A percentile compares a stretch with the other conserved stretches of the same genome.
phyloP scores from a whole-genome alignment of 1,140 invertebrate genomes.

The Drosophila malerkotliana region DNA sequence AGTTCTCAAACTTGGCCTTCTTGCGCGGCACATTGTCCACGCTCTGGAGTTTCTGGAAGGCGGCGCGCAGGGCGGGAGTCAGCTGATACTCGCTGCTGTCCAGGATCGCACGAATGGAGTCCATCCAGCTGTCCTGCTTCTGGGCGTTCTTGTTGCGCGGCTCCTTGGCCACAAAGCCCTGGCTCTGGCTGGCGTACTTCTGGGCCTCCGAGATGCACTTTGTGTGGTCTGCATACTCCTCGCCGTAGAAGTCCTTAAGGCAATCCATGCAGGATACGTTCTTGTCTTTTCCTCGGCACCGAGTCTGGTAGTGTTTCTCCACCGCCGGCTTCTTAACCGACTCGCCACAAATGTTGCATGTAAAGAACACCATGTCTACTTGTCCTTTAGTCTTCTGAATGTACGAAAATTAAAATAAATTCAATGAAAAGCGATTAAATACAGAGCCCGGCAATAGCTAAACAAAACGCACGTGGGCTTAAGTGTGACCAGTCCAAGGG shows the following conservation, averaged over 20 bases:
- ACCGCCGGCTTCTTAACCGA: conserved; percentile 95
- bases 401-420: neutral
- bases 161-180: conserved; percentile 90
- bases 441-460: conserved; percentile 24
- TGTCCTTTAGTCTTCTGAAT: neutral
- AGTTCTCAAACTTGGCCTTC: conserved; percentile 94
- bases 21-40: conserved; percentile 96
- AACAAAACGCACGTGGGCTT: conserved; percentile 54
- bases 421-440: conserved; percentile 10
- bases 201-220: conserved; percentile 96
- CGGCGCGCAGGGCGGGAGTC: conserved; percentile 85
- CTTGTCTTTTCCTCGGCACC: conserved; percentile 86
- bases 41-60: conserved; percentile 90
- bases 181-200: conserved; percentile 91
- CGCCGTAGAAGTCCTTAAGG: conserved; percentile 91
- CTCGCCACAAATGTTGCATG: conserved; percentile 95
- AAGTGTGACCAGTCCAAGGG: conserved; percentile 14
- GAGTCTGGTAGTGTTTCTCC: conserved; percentile 93
- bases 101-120: conserved; percentile 91
- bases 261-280: conserved; percentile 95
- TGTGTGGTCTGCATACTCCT: conserved; percentile 93
- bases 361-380: conserved; percentile 93
- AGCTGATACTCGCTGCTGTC: conserved; percentile 85
- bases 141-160: conserved; percentile 93
- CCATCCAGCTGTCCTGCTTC: conserved; percentile 95